Base-by-base conservation (phyloP, 1,140 invertebrate genomes). In the Zaprionus taronus region DNA sequence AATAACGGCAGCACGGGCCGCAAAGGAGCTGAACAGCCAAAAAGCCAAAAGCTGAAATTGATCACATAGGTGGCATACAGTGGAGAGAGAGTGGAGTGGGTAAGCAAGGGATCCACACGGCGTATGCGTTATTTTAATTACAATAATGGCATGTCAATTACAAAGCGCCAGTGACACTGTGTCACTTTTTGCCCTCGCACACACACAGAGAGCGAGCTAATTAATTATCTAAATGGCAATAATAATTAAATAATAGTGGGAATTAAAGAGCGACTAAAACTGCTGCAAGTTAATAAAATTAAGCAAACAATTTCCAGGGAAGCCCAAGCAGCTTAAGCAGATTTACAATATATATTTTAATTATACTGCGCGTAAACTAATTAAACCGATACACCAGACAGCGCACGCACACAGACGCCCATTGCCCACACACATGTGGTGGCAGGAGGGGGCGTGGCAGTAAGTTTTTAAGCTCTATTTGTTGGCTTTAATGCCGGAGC, bases 111-210 rank as follows among this genome's bases (percentile, higher is more conserved):
- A n/a, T 4, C 7, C 55, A 70, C 77, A 26, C 31, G 67, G 72
- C 78, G 85, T 85, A 85, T 90, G 76, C 90, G 85, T 82, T 90
- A 90, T 89, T 89, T 90, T 89, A 89, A 89, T 89, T 89, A 90
- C 79, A 84, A 90, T 89, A 89, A 89, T 90, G 81, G 85, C 85
- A 77, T 85, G 85, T 89, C 85, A 89, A 90, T 89, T 90, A 85
- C 72, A 78, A 75, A 58, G 70, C 69, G 9, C 17, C 22, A 4
- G 51, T 81, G 84, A 79, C 78, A 89, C 60, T 44, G 72, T 82
- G 85, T 81, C 79, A 89, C 69, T 71, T 77, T 79, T 83, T 51
- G 58, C 36, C 44, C 24, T 9, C 47, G n/a, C 47, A 5, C n/a
- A 6, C n/a, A 6, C 26, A 56, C 28, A 64, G n/a, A 3, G 41